Conservation (phyloP, 2,888 invertebrate genomes). For the Euclidia mi region DNA sequence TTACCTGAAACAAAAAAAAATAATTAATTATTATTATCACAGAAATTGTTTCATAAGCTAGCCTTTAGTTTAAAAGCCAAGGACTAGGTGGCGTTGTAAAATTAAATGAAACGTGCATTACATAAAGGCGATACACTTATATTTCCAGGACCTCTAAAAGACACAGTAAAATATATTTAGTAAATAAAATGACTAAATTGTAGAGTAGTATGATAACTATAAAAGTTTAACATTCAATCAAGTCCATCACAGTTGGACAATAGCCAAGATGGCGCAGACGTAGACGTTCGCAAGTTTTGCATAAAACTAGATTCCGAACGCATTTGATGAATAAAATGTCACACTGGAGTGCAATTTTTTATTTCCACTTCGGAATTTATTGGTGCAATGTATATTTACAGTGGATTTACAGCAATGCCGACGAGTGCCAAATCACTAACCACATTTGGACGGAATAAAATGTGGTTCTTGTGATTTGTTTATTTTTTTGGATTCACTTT, state of each 20-base stretch:
- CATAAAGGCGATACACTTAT: neutral
- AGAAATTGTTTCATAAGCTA: no score
- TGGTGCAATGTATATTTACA: constrained; percentile 72
- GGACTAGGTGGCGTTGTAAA: no score
- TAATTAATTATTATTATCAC: neutral
- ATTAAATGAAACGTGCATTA: no score
- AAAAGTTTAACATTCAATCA: constrained; percentile 49
- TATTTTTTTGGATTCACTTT: constrained; percentile 58
- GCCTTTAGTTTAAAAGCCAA: no score
- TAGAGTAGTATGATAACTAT: constrained; percentile 26
- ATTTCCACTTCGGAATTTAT: constrained; percentile 71
- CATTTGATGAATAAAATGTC: constrained; percentile 75
- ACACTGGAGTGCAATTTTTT: constrained; percentile 62
- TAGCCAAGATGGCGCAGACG: constrained; percentile 77
- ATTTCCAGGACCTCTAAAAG: neutral
- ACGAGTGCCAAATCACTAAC: constrained; percentile 70
- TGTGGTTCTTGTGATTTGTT: constrained; percentile 57
- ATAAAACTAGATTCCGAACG: constrained; percentile 74
- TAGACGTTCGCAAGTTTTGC: constrained; percentile 74
- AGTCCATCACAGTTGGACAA: constrained; percentile 66
- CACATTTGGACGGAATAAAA: constrained; percentile 59
- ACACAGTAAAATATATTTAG: neutral
- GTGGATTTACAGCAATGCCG: constrained; percentile 54
- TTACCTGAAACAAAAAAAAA: constrained; percentile 47
- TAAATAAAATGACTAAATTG: constrained; percentile 11